Evolutionary conservation across 2,797 vertebrate species (phyloP).

Genomic region (Halcyon chelicuti): DNA sequence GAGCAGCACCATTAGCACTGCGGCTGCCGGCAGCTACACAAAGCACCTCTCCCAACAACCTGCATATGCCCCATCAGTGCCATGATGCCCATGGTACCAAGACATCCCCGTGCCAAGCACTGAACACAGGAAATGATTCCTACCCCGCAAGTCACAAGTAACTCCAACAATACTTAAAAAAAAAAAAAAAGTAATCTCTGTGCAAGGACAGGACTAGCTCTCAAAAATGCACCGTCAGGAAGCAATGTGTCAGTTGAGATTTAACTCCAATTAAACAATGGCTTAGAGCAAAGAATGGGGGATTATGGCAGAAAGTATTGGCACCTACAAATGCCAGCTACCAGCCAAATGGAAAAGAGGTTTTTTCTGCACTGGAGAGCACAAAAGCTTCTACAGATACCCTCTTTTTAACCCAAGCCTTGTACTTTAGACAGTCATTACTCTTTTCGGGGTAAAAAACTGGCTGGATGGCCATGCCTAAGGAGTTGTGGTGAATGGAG

Average conservation of each 20-base stretch:
- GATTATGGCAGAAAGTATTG: not conserved
- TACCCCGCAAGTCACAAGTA: not conserved
- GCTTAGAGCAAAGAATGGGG: not conserved
- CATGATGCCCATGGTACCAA: not conserved
- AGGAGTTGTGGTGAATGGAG: not conserved
- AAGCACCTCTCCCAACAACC: not conserved
- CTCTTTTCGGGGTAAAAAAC: not conserved
- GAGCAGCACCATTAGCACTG: conserved; percentile 22
- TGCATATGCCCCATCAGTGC: not conserved
- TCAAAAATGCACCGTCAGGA: not conserved
- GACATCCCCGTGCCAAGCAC: not conserved
- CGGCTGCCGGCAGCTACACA: not conserved
- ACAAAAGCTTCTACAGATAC: not conserved
- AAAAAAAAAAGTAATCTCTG: not conserved
- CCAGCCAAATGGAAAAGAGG: not conserved
- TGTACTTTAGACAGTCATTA: not conserved
- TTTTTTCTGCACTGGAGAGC: not conserved
- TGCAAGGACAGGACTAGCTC: not conserved
- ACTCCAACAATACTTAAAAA: not conserved
- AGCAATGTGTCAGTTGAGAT: not conserved
- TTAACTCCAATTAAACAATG: not conserved
- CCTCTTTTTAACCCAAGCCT: not conserved
- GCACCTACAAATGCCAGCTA: not conserved
- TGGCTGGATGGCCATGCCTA: not conserved
- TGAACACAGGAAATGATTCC: not conserved